Evolutionary conservation across 2,888 invertebrate genomes (phyloP).

Genomic region (Nebria salina): DNA sequence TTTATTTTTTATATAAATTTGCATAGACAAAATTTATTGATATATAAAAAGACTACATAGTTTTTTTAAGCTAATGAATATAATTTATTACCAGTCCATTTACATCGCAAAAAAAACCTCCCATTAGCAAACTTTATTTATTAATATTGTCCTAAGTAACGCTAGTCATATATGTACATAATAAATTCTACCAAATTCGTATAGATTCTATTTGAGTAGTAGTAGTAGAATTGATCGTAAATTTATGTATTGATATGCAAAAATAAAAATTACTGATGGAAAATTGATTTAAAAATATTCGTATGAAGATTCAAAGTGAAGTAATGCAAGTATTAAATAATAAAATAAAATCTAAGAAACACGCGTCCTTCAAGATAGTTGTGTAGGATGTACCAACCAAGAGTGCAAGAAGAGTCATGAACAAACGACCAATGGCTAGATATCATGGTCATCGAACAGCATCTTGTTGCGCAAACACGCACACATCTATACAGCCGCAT

Average conservation of each 20-base stretch:
- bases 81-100: background rate
- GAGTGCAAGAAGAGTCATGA: background rate
- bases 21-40: background rate
- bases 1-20: background rate
- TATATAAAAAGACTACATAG: background rate
- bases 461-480: constrained; percentile 1
- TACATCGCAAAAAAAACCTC: background rate
- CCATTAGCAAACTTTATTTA: too few species aligned
- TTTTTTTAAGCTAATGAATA: background rate
- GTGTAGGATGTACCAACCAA: background rate
- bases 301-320: background rate
- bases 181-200: too few species aligned
- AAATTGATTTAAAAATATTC: background rate
- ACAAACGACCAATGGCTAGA: background rate
- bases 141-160: too few species aligned
- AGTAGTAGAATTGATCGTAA: too few species aligned
- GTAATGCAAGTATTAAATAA: background rate
- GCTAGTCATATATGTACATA: too few species aligned
- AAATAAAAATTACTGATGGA: too few species aligned
- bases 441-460: background rate
- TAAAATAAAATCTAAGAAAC: background rate
- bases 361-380: background rate
- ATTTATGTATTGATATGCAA: too few species aligned
- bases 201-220: too few species aligned
- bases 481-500: background rate